phyloP scores from a whole-genome alignment of 2,888 invertebrate genomes.

The Chaitophorus viminalis region DNA sequence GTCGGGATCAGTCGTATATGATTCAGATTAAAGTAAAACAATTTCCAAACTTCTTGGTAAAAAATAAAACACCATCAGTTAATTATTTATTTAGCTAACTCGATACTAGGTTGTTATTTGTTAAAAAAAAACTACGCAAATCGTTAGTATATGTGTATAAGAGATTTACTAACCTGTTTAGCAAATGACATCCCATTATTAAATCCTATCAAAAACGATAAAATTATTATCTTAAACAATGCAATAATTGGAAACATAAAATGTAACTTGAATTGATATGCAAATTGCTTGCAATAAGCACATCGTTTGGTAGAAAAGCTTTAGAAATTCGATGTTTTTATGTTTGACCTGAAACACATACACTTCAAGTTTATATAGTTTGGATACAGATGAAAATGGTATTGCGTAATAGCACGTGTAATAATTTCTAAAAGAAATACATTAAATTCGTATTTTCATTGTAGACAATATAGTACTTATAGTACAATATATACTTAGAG shows the following conservation, averaged over 20 bases:
- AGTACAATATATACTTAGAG: background rate
- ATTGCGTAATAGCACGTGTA: background rate
- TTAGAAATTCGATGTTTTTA: slow-evolving; percentile 1
- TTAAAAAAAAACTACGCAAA: slow-evolving; percentile 15
- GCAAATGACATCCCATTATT: slow-evolving; percentile 17
- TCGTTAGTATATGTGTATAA: background rate
- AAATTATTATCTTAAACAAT: slow-evolving; percentile 5
- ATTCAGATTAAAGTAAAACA: no score
- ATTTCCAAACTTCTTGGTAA: background rate
- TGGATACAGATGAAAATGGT: background rate
- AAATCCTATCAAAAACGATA: slow-evolving; percentile 2
- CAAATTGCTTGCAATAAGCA: background rate
- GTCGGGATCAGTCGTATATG: no score
- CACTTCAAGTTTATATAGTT: slow-evolving; percentile 11
- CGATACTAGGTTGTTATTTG: slow-evolving; percentile 15
- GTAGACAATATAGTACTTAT: no score
- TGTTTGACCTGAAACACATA: slow-evolving; percentile 30
- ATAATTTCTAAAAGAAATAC: background rate
- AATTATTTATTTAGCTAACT: background rate
- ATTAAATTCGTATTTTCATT: background rate
- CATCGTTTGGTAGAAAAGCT: background rate
- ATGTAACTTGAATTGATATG: background rate
- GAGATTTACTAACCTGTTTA: slow-evolving; percentile 20
- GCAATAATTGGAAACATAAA: background rate
- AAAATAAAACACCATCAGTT: background rate